Evolutionary conservation across 2,113 vertebrate genomes (phyloP).

Genomic region (Pungitius pungitius): DNA sequence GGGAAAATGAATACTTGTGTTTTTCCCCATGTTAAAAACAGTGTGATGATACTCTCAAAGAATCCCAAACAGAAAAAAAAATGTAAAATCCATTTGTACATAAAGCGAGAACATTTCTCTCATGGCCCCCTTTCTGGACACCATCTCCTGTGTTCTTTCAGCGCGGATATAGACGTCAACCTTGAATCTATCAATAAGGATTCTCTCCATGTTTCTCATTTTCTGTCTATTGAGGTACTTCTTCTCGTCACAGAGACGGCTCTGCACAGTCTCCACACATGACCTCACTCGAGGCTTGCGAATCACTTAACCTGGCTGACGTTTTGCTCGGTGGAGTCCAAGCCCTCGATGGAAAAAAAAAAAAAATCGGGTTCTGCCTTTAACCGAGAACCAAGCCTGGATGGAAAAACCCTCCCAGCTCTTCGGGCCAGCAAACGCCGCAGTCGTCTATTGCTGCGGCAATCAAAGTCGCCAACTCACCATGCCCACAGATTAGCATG

Average conservation of each 20-base stretch:
- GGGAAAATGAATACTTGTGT: background rate
- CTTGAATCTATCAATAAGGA: background rate
- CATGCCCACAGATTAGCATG: slow-evolving; percentile 73
- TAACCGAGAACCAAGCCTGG: slow-evolving; percentile 33
- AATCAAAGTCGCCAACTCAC: slow-evolving; percentile 69
- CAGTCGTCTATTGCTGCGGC: slow-evolving; percentile 61
- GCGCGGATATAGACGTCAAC: slow-evolving; percentile 5
- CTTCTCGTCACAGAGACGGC: slow-evolving; percentile 21
- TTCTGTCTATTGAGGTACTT: slow-evolving; percentile 13
- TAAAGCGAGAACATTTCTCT: slow-evolving; percentile 2
- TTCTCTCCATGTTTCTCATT: slow-evolving; percentile 1
- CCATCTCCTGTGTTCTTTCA: slow-evolving; percentile 9
- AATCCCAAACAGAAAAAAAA: slow-evolving; percentile 29
- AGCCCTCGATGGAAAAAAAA: slow-evolving; percentile 53
- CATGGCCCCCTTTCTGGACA: background rate
- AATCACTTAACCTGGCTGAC: slow-evolving; percentile 54
- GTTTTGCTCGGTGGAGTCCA: slow-evolving; percentile 28
- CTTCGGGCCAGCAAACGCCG: slow-evolving; percentile 36
- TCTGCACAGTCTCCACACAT: slow-evolving; percentile 33
- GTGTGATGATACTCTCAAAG: slow-evolving; percentile 2
- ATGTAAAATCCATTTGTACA: slow-evolving; percentile 20
- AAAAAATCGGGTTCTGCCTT: slow-evolving; percentile 35
- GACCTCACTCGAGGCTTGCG: slow-evolving; percentile 32
- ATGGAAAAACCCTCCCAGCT: slow-evolving; percentile 56
- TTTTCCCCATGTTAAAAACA: slow-evolving; percentile 9